Base-by-base conservation (phyloP, 1,140 invertebrate species). In the Dinoponera quadriceps region DNA sequence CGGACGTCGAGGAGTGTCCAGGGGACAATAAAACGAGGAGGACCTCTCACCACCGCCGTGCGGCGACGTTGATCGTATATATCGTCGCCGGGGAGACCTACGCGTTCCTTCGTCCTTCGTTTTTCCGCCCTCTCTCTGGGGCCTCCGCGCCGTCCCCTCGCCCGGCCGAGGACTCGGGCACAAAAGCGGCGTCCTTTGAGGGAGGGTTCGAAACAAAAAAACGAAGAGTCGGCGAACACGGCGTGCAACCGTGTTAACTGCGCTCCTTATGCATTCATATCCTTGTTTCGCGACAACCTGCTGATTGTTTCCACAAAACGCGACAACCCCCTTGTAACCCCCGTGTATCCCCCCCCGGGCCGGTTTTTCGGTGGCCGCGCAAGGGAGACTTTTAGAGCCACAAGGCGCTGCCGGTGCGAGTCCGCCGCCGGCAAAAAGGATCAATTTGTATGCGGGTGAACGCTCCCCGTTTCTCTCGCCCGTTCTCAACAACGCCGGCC, bases 191-290 rank as follows among this genome's bases (percentile, higher is more conserved):
- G 65, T 90, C 90, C 91, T 92, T 93, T 93, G 90, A 93, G 89
- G 85, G 87, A 83, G 89, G 85, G 84, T 78, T 49, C 85, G 78
- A 85, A 82, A 88, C 86, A 89, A 92, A 92, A 92, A 92, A 88
- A 85, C 68, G 68, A 49, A 60, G 77, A 74, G 59, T 59, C 57
- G 55, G 65, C 57, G 87, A 86, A 92, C 91, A 93, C 91, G 92
- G 87, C 90, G 90, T 90, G 85, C 90, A 90, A 90, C 89, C 90
- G 91, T 93, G 91, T 93, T 93, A 93, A 92, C 91, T 90, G 90
- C 88, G 82, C 90, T 92, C 91, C 88, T 93, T 93, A 93, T 93
- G 92, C 92, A 93, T 93, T 93, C 93, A 93, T 93, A 93, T 93
- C 90, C 92, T 90, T 93, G 92, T 92, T 92, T 87, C 85, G 86